phyloP scores from a whole-genome alignment of 2,888 invertebrate species.

The Plebejus melissa region DNA sequence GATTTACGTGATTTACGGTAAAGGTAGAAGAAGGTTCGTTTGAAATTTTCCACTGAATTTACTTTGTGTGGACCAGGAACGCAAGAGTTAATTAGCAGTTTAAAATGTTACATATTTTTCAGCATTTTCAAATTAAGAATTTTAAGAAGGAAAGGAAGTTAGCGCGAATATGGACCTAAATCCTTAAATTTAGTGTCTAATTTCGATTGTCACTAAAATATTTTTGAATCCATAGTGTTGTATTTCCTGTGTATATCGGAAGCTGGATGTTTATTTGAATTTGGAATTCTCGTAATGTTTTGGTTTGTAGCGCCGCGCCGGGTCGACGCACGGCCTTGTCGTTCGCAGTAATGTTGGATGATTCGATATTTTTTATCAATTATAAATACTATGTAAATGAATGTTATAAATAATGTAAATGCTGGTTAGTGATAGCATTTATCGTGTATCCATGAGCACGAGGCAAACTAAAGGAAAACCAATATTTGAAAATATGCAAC shows the following conservation, averaged over 20 bases:
- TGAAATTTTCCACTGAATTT: not conserved
- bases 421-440: not conserved
- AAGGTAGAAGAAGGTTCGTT: not conserved
- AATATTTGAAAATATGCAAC: no score
- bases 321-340: constrained; percentile 14
- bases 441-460: not conserved
- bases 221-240: not conserved
- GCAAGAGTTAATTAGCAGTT: not conserved
- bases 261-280: constrained; percentile 5
- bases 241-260: constrained; percentile 6
- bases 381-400: constrained; percentile 1
- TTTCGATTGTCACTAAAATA: not conserved
- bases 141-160: not conserved
- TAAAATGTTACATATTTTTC: not conserved
- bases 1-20: not conserved
- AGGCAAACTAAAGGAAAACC: not conserved
- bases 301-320: not conserved
- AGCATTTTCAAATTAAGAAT: not conserved
- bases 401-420: not conserved
- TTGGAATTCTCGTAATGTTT: constrained; percentile 14
- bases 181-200: not conserved
- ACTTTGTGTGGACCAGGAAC: not conserved
- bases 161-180: not conserved
- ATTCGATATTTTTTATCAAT: not conserved
- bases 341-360: not conserved